Percentiles rank a stretch among this genome's conserved stretches.
These are phyloP conservation scores for Pangasius djambal DNA, from an alignment of 2,797 vertebrate species.

Conservation along the genomic window DNA sequence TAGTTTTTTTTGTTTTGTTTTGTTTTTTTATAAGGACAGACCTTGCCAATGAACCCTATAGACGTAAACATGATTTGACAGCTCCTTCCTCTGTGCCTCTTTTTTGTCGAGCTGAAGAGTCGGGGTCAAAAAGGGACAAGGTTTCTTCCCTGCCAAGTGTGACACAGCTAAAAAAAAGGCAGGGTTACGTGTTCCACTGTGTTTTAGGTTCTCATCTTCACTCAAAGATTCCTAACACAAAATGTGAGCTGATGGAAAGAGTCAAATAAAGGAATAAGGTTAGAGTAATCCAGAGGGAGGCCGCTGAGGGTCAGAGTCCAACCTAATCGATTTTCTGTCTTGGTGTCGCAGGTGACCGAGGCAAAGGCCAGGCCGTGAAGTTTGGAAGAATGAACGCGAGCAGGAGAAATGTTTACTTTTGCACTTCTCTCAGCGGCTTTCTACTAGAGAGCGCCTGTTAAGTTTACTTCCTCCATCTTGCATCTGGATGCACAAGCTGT, in stretches of 20 bases:
- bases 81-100: conserved; percentile 36
- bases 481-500: conserved; percentile 75
- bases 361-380: conserved; percentile 47
- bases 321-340: conserved; percentile 70
- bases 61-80: conserved; percentile 47
- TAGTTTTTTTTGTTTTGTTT: conserved; percentile 23
- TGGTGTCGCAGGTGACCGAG: conserved; percentile 51
- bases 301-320: conserved; percentile 61
- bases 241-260: conserved; percentile 50
- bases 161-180: conserved; percentile 25
- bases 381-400: conserved; percentile 16
- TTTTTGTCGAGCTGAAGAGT: conserved; percentile 48
- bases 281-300: conserved; percentile 56
- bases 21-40: conserved; percentile 33
- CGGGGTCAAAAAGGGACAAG: conserved; percentile 45
- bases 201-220: conserved; percentile 61
- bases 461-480: conserved; percentile 67
- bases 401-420: conserved; percentile 44
- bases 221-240: conserved; percentile 65
- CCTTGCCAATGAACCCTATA: conserved; percentile 39
- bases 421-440: conserved; percentile 71
- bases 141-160: conserved; percentile 40
- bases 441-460: conserved; percentile 67
- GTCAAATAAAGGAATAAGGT: conserved; percentile 55
- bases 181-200: conserved; percentile 65